Evolutionary conservation across 2,888 invertebrate species (phyloP).

Genomic region (Erannis defoliaria): DNA sequence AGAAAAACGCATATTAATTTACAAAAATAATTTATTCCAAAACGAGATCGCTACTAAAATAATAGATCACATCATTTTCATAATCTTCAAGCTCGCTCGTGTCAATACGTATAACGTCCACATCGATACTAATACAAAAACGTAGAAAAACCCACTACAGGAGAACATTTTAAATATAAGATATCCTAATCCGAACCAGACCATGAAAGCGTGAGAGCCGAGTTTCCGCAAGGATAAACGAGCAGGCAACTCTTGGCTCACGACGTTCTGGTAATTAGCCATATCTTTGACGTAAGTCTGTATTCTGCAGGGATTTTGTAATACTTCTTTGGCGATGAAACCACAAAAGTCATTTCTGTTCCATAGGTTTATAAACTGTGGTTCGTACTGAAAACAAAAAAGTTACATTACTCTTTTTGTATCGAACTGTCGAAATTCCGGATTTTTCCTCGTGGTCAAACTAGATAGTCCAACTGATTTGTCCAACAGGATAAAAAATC

Average conservation of each 20-base stretch:
- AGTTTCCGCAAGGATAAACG: slow-evolving; percentile 89
- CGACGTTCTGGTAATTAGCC: slow-evolving; percentile 85
- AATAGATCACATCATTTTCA: slow-evolving; percentile 59
- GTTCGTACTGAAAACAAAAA: slow-evolving; percentile 87
- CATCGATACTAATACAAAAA: slow-evolving; percentile 72
- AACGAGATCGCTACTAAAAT: slow-evolving; percentile 33
- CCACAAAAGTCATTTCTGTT: slow-evolving; percentile 88
- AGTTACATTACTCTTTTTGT: too few species aligned
- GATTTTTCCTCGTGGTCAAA: too few species aligned
- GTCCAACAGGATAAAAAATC: too few species aligned
- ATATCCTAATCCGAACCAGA: slow-evolving; percentile 83
- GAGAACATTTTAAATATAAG: slow-evolving; percentile 83
- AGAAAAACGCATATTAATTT: slow-evolving; percentile 32
- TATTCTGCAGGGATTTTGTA: slow-evolving; percentile 88
- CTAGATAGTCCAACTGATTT: too few species aligned
- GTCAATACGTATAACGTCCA: slow-evolving; percentile 82
- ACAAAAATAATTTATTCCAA: slow-evolving; percentile 51
- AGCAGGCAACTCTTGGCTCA: slow-evolving; percentile 87
- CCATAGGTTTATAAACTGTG: slow-evolving; percentile 89
- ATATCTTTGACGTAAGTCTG: slow-evolving; percentile 88
- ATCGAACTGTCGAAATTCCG: too few species aligned
- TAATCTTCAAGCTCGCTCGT: slow-evolving; percentile 76
- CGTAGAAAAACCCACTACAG: slow-evolving; percentile 80
- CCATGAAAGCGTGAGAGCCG: slow-evolving; percentile 88
- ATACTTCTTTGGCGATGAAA: slow-evolving; percentile 87